Evolutionary conservation across 1,140 invertebrate genomes (phyloP).

Genomic region (Stegodyphus mimosarum): DNA sequence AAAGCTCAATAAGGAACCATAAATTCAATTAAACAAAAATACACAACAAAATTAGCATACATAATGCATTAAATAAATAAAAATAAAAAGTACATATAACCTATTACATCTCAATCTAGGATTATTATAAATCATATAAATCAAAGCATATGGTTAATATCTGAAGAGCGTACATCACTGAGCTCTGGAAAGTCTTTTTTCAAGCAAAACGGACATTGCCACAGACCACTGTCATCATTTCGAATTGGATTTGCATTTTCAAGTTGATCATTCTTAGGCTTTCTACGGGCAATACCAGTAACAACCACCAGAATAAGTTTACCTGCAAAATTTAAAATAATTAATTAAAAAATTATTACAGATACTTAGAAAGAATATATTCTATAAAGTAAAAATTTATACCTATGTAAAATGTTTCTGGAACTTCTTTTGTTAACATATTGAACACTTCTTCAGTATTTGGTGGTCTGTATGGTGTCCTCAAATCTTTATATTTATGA

Average conservation of each 20-base stretch:
- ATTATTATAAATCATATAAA: too few relatives aligned
- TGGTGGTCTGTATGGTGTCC: constrained; percentile 82
- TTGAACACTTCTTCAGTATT: constrained; percentile 91
- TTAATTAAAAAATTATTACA: not conserved
- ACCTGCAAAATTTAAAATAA: constrained; percentile 64
- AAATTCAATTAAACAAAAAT: too few relatives aligned
- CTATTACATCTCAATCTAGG: too few relatives aligned
- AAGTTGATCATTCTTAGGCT: constrained; percentile 91
- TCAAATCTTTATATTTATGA: constrained; percentile 93
- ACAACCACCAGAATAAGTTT: constrained; percentile 71
- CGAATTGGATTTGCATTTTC: constrained; percentile 95
- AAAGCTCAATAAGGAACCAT: too few relatives aligned
- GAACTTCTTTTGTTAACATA: constrained; percentile 95
- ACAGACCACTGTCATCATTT: constrained; percentile 92
- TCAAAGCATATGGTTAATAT: not conserved
- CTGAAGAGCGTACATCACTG: constrained; percentile 77
- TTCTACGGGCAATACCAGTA: constrained; percentile 76
- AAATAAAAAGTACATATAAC: too few relatives aligned
- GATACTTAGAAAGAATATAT: not conserved
- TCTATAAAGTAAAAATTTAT: constrained; percentile 70
- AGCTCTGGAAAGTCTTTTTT: constrained; percentile 96
- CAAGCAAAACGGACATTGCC: constrained; percentile 97
- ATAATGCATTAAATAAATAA: too few relatives aligned
- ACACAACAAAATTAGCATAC: too few relatives aligned
- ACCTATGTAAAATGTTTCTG: constrained; percentile 94